Evolutionary conservation across 2,797 vertebrate species (phyloP).

Genomic region (Platalea minor): DNA sequence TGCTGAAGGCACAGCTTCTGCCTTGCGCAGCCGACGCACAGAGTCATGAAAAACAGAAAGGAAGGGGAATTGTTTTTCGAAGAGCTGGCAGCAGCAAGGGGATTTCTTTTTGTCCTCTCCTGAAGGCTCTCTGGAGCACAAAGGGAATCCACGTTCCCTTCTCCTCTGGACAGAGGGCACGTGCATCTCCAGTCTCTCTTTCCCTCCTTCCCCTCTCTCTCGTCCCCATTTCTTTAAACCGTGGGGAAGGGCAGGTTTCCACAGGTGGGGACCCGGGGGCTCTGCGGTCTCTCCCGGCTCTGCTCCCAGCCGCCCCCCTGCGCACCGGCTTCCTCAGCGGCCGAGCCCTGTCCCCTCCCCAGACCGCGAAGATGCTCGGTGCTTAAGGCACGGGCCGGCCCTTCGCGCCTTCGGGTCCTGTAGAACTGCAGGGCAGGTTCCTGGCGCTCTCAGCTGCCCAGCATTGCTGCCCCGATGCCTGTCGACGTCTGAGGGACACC

Average conservation of each 20-base stretch:
- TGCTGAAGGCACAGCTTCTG: not conserved
- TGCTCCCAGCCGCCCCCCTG: not conserved
- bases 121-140: not conserved
- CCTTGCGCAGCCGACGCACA: not conserved
- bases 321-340: not conserved
- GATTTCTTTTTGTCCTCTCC: not conserved
- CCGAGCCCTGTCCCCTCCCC: fast-evolving
- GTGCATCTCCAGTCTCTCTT: not conserved
- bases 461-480: not conserved
- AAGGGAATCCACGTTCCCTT: not conserved
- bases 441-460: not conserved
- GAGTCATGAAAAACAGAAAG: not conserved
- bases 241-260: not conserved
- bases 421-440: not conserved
- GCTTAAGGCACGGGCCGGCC: fast-evolving
- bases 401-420: fast-evolving
- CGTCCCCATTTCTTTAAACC: fast-evolving
- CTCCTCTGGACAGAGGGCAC: not conserved
- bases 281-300: not conserved
- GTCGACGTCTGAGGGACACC: fast-evolving
- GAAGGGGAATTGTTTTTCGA: not conserved
- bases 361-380: fast-evolving
- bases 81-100: not conserved
- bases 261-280: too few species aligned
- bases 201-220: too few species aligned